Conservation (phyloP, 2,113 vertebrate genomes). For the Cygnus atratus region DNA sequence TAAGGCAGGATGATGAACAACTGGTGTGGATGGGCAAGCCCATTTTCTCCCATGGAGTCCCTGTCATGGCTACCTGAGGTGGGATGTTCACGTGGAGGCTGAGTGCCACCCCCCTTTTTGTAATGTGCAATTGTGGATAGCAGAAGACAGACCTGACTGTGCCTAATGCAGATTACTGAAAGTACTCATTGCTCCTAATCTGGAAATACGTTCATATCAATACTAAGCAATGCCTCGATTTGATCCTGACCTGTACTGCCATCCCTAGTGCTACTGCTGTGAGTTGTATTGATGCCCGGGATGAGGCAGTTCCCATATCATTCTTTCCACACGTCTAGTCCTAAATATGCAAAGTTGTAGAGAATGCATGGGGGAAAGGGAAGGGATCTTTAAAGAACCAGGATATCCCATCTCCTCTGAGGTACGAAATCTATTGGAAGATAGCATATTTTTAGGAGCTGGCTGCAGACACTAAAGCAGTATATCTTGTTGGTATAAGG, state of each 20-base stretch:
- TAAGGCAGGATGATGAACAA: not conserved
- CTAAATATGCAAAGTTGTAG: not conserved
- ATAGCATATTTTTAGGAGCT: constrained; percentile 65
- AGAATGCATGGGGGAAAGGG: fast-evolving
- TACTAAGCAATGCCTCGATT: not conserved
- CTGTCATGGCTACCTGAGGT: not conserved
- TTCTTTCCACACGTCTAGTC: not conserved
- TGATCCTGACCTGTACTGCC: constrained; percentile 1
- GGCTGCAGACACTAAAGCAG: constrained; percentile 58
- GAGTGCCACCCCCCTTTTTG: not conserved
- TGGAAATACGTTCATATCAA: not conserved
- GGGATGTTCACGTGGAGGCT: not conserved
- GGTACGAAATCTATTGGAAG: constrained; percentile 35
- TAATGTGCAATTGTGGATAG: not conserved
- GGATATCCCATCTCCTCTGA: not conserved
- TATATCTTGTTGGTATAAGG: constrained; percentile 69
- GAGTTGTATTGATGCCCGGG: not conserved
- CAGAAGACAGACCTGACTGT: constrained; percentile 2
- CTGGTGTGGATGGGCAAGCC: not conserved
- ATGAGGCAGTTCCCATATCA: not conserved
- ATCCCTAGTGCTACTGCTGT: not conserved
- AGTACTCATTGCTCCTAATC: not conserved
- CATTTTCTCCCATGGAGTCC: not conserved
- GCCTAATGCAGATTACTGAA: not conserved
- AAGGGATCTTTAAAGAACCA: not conserved